Base-by-base conservation (phyloP, 2,888 invertebrate species). In the Leuctra nigra region DNA sequence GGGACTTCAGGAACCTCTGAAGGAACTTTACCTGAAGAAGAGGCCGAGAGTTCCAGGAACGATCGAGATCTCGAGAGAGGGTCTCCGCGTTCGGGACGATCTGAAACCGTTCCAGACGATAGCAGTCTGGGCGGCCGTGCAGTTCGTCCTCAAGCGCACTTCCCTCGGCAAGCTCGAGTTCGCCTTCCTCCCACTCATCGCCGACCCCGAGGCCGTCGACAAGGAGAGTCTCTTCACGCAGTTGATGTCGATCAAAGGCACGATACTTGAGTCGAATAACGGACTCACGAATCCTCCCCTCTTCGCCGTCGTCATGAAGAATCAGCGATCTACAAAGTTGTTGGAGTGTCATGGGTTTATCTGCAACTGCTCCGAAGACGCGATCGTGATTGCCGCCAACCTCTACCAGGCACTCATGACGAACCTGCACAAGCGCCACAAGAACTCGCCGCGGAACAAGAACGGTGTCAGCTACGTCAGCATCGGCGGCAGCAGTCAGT, bases 101-200 rank as follows among this genome's bases (percentile, higher is more conserved):
- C 73, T 86, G 54, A 91, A 92, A 67, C 88, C 91, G 1, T 93
- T 92, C 67, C 87, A 91, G 18, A 87, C 91, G 46, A 93, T 93
- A 71, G 92, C 92, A 1, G 92, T 93, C 1, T 93, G 93, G 93
- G 92, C 92, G 16, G 91, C 92, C 0, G 85, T 93, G 1, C 89
- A 91, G 70, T 87, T 92, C 68, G 84, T 88, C 6, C 79, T 86
- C 18, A 79, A 80, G 55, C 77, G 78, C 41, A 73, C 75, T 3
- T 72, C 69, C 64, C 4, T 66, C 64, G 41, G 63, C 52, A 76
- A 77, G 24, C 67, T 77, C 23, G 78, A 80, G 66, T 87, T 82
- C 68, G 91, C 92, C 33, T 93, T 93, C 69, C 73, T 92, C 61
- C 93, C 93, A 2, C 73, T 93, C 53, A 87, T 88, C 60, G 86